phyloP scores from a whole-genome alignment of 1,140 invertebrate genomes.

The Lepidurus couesii region DNA sequence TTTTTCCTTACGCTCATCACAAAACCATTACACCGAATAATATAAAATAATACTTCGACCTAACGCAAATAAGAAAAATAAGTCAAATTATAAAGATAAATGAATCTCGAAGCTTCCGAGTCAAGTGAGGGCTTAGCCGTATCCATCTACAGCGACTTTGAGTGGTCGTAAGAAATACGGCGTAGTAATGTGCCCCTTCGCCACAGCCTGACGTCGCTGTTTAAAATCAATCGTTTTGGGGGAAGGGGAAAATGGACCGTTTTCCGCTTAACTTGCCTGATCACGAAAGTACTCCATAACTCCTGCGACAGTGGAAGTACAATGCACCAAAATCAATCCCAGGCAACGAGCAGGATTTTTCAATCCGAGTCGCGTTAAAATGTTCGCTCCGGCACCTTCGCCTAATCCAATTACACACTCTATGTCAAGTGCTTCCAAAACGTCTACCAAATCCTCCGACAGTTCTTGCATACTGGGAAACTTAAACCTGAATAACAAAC shows the following conservation, averaged over 20 bases:
- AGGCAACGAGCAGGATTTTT: slow-evolving; percentile 66
- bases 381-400: slow-evolving; percentile 84
- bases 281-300: slow-evolving; percentile 81
- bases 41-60: too few relatives aligned
- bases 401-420: slow-evolving; percentile 75
- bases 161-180: too few relatives aligned
- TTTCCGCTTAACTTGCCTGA: slow-evolving; percentile 52
- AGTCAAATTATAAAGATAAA: too few relatives aligned
- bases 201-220: not conserved
- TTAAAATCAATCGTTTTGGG: not conserved
- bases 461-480: slow-evolving; percentile 77
- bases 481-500: slow-evolving; percentile 54
- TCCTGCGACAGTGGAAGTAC: slow-evolving; percentile 76
- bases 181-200: not conserved
- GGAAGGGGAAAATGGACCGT: not conserved
- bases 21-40: too few relatives aligned
- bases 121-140: too few relatives aligned
- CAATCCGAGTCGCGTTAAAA: slow-evolving; percentile 74
- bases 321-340: slow-evolving; percentile 78
- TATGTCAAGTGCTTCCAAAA: slow-evolving; percentile 72
- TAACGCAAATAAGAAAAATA: too few relatives aligned
- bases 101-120: too few relatives aligned
- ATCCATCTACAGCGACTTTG: too few relatives aligned
- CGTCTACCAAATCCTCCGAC: slow-evolving; percentile 73
- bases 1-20: too few relatives aligned